A percentile compares a stretch with the other conserved stretches of the same genome.
phyloP scores from a whole-genome alignment of 2,797 vertebrate species.

The Falco naumanni region DNA sequence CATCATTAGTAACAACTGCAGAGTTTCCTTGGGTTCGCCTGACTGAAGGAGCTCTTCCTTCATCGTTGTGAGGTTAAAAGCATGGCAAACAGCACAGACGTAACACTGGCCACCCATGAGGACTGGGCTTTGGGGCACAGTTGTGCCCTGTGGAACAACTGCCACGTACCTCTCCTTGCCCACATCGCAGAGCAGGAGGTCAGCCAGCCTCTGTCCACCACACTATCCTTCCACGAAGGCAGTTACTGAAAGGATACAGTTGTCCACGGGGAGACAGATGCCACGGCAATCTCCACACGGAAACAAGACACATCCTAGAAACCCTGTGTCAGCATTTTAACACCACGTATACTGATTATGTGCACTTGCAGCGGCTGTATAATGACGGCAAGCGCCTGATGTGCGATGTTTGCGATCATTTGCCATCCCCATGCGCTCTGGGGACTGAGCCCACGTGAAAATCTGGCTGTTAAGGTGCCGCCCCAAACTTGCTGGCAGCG shows the following conservation, averaged over 20 bases:
- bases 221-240: fast-evolving
- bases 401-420: fast-evolving
- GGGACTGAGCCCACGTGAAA: fast-evolving
- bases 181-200: not conserved
- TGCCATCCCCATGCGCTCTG: fast-evolving
- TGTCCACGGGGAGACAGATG: fast-evolving
- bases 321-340: fast-evolving
- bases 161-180: too few relatives aligned
- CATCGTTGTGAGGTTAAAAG: not conserved
- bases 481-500: fast-evolving
- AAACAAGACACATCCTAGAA: not conserved
- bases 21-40: fast-evolving
- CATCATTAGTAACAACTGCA: fast-evolving
- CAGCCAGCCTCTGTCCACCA: fast-evolving
- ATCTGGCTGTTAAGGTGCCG: not conserved
- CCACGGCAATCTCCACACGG: fast-evolving
- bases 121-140: fast-evolving
- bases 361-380: fast-evolving
- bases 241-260: fast-evolving
- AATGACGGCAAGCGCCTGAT: too few relatives aligned
- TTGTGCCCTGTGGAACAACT: fast-evolving
- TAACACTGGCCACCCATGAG: fast-evolving
- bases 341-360: fast-evolving
- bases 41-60: not conserved
- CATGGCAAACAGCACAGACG: not conserved